Evolutionary conservation across 2,888 invertebrate genomes (phyloP), one percentile per base, ranked within the genome.

Genomic region (Trachelus stipa): DNA sequence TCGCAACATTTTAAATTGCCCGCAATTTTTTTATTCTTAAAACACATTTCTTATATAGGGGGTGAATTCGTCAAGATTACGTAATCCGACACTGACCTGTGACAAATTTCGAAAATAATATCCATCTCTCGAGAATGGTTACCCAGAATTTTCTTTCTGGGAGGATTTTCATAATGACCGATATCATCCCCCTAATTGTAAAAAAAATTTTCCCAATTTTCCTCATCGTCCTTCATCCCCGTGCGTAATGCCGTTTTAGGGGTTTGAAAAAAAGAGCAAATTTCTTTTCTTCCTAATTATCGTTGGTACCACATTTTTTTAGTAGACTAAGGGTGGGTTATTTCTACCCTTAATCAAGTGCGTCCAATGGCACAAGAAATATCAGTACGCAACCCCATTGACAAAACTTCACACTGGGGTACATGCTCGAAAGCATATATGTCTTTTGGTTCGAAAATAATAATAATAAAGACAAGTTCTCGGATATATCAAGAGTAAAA

Each of bases 401-500:
- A 15, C 23, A 9, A 56, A 56, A 56, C 23, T 56, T 56, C 9
- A 23, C 23, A 9, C 23, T 6, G 56, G 2, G 2, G 23, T 23
- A 23, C 9, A 9, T 23, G 23, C 9, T 9, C 9, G 56, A 9
- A 9, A 56, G 23, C 23, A 23, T 9, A 9, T 40, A 40, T 23
- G 1, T 56, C 0, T 56, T 56, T 56, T 23, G 56, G 2, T 9
- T 56, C 2, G 56, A 56, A 15, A 40, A 40, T 15, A 56, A 56
- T 56, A 56, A 56, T 56, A 56, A 56, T 23, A 56, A 56, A 56
- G 56, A 56, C 3, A 30, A 9, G 30, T 9, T 23, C 71, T 31
- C 12, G 71, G 69, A 56, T 33, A 86, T 82, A 87, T 86, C 83
- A 82, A 84, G 82, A 79, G 83, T 83, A 82, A 81, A 82, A 81